Evolutionary conservation across 2,113 vertebrate species (phyloP), one percentile per base, ranked within the genome.

Genomic region (Oreochromis tanganicae): DNA sequence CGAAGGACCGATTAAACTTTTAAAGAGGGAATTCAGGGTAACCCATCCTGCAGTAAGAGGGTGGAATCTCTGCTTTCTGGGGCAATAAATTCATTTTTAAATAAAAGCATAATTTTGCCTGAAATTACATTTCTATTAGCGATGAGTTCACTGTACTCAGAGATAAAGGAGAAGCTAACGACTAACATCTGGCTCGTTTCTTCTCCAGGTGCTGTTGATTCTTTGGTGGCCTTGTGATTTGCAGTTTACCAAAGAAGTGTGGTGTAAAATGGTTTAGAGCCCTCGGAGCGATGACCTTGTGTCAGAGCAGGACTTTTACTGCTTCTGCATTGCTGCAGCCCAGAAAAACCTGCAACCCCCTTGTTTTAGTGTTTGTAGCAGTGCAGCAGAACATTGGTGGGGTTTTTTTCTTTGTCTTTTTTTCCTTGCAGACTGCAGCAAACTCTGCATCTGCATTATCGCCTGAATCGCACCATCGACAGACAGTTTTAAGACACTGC

Each of bases 341-440:
- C 48, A 34, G 43, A 57, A 80, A 85, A 91, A 34, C 89, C 89
- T 86, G 87, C 87, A 86, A 24, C 36, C 59, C 46, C 79, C 46
- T 82, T 85, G 61, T 52, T 80, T 81, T 27, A 43, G 17, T 56
- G 82, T 92, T 88, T 92, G 89, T 86, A 93, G 90, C 90, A 94
- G 87, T 95, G 95, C 94, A 95, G 95, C 81, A 81, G 32, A 61
- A 21, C 34, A 7, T 61, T 80, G 57, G 59, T 59, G 41, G 32
- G 2, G 5, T 66, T 4, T 16, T 36, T 38, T 66, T 13, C 4
- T 66, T 38, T 66, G 32, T 38, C 17, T 66, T 68, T 68, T 68
- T 68, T 68, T 21, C 61, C 71, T 80, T 90, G 61, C 85, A 88
- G 80, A 85, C 90, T 92, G 93, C 94, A 95, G 91, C 87, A 86